Percentiles rank a stretch among this genome's conserved stretches.
These are phyloP conservation scores for Hirtodrosophila histrioides DNA, from an alignment of 2,888 invertebrate species.

Conservation along the genomic window DNA sequence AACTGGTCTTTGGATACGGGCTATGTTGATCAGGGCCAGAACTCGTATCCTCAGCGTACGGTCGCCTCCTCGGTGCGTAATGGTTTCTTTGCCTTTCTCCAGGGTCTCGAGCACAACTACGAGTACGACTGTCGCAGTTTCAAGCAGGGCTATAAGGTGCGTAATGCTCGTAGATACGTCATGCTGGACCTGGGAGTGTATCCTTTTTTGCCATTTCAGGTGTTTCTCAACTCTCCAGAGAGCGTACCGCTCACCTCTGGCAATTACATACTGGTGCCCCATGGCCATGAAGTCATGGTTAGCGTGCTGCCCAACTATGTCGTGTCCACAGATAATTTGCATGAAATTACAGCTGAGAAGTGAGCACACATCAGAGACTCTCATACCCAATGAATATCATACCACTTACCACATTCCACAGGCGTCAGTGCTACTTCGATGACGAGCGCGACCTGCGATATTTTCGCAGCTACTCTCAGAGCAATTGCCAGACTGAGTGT, in stretches of 20 bases:
- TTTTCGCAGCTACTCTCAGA: conserved; percentile 89
- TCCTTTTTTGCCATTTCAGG: conserved; percentile 50
- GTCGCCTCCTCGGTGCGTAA: conserved; percentile 88
- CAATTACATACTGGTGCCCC: conserved; percentile 82
- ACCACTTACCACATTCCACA: conserved; percentile 24
- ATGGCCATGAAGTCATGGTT: conserved; percentile 87
- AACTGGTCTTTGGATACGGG: conserved; percentile 88
- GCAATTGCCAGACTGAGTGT: conserved; percentile 90
- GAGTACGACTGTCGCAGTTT: conserved; percentile 90
- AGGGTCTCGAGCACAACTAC: conserved; percentile 87
- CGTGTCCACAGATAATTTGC: conserved; percentile 88
- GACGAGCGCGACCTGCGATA: conserved; percentile 87
- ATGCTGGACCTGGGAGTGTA: conserved; percentile 6
- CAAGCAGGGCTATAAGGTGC: conserved; percentile 89
- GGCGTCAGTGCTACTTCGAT: conserved; percentile 89
- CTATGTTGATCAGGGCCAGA: conserved; percentile 85
- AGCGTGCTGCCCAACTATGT: conserved; percentile 90
- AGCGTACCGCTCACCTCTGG: conserved; percentile 82
- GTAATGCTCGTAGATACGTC: neutral
- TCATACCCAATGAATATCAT: neutral
- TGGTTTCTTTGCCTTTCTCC: conserved; percentile 87
- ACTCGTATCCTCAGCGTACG: conserved; percentile 89
- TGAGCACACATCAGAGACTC: conserved; percentile 41
- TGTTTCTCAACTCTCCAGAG: conserved; percentile 83
- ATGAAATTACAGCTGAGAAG: conserved; percentile 86